These are phyloP conservation scores for Drosophila fuyamai DNA, from an alignment of 1,140 invertebrate species.

Conservation along the genomic window DNA sequence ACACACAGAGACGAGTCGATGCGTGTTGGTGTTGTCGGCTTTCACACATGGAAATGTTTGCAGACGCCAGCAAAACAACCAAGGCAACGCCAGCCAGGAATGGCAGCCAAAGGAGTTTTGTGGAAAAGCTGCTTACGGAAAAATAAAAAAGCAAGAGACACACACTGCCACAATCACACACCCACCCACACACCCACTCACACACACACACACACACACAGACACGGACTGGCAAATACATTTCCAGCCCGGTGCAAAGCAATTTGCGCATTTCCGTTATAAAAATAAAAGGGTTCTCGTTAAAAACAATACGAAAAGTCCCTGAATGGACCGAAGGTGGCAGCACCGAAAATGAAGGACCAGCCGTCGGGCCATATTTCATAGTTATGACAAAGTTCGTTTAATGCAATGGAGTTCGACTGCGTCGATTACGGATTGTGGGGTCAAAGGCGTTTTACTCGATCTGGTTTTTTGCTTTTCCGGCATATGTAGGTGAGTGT, in stretches of 20 bases:
- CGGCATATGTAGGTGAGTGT: not conserved
- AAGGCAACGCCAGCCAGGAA: conserved; percentile 39
- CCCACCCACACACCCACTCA: not conserved
- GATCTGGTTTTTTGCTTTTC: not conserved
- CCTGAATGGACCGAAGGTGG: conserved; percentile 27
- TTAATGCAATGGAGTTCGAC: conserved; percentile 64
- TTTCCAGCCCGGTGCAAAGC: conserved; percentile 75
- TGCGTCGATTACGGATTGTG: conserved; percentile 21
- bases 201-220: conserved; percentile 4
- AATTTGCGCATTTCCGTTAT: conserved; percentile 81
- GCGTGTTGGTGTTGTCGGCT: conserved; percentile 51
- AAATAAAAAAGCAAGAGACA: conserved; percentile 68
- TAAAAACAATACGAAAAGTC: conserved; percentile 73
- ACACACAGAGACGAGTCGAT: conserved; percentile 19
- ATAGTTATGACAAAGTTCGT: conserved; percentile 71
- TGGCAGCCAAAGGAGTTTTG: conserved; percentile 48
- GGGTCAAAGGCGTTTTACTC: conserved; percentile 7
- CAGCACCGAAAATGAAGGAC: conserved; percentile 35
- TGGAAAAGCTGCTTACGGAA: conserved; percentile 78
- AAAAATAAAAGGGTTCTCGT: conserved; percentile 78
- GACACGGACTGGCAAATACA: conserved; percentile 55
- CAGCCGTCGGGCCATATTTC: conserved; percentile 59
- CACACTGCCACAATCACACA: conserved; percentile 33
- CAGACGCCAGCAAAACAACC: conserved; percentile 78
- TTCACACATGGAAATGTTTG: conserved; percentile 81